These are phyloP conservation scores for Tipula vernalis DNA, from an alignment of 2,888 invertebrate genomes.

Conservation along the genomic window DNA sequence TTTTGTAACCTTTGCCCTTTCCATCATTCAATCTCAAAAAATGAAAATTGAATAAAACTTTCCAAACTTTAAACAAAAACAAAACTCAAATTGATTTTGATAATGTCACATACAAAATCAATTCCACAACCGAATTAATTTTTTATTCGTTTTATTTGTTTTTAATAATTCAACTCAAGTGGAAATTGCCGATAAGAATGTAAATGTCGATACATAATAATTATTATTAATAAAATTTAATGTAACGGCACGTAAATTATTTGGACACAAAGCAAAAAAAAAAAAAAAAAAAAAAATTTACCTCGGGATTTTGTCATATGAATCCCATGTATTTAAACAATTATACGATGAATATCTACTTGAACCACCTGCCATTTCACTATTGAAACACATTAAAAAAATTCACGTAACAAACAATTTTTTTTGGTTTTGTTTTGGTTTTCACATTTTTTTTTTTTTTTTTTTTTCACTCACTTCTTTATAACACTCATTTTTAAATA, in stretches of 20 bases:
- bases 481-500: too few relatives aligned
- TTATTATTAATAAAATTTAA: background rate
- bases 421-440: too few relatives aligned
- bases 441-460: background rate
- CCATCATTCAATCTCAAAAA: background rate
- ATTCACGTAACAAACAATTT: background rate
- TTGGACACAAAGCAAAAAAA: background rate
- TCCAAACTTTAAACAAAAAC: background rate
- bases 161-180: background rate
- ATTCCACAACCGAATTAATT: background rate
- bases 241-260: background rate
- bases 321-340: slow-evolving; percentile 82
- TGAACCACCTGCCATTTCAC: slow-evolving; percentile 39
- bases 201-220: background rate
- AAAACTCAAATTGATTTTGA: background rate
- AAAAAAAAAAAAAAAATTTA: slow-evolving; percentile 34
- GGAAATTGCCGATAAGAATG: background rate
- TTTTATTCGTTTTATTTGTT: background rate
- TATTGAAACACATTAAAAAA: slow-evolving; percentile 16
- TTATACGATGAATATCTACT: slow-evolving; percentile 82
- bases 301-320: slow-evolving; percentile 84
- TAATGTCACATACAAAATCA: background rate
- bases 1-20: background rate
- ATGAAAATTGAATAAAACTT: background rate
- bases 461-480: background rate